These are phyloP conservation scores for Drosophila barbarae DNA, from an alignment of 2,888 invertebrate genomes.

Conservation along the genomic window DNA sequence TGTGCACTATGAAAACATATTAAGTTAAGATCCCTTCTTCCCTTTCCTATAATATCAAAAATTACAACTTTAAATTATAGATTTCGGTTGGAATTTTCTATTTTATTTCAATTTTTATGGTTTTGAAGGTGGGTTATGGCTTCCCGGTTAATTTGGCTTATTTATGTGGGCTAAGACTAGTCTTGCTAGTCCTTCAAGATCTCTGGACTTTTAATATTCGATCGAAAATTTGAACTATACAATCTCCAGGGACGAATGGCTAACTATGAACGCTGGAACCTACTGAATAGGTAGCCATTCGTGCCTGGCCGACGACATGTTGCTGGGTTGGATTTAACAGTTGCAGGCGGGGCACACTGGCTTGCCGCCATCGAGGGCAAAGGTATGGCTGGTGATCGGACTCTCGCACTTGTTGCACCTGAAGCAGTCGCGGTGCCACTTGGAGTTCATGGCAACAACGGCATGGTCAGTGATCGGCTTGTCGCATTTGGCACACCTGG, in stretches of 20 bases:
- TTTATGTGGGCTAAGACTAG: not conserved
- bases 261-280: slow-evolving; percentile 2
- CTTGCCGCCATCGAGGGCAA: slow-evolving; percentile 87
- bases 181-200: not conserved
- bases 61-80: not conserved
- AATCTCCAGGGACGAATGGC: slow-evolving; percentile 2
- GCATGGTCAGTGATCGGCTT: slow-evolving; percentile 89
- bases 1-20: too few species aligned
- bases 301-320: not conserved
- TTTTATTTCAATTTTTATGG: not conserved
- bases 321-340: slow-evolving; percentile 5
- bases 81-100: not conserved
- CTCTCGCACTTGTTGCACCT: slow-evolving; percentile 92
- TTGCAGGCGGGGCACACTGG: slow-evolving; percentile 86
- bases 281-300: not conserved
- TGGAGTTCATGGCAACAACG: slow-evolving; percentile 92
- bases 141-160: not conserved
- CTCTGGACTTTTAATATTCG: not conserved
- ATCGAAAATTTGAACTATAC: not conserved
- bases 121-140: not conserved
- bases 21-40: too few species aligned
- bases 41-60: not conserved
- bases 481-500: slow-evolving; percentile 90
- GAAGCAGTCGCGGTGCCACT: slow-evolving; percentile 97
- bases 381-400: slow-evolving; percentile 87